Evolutionary conservation across 1,140 invertebrate species (phyloP).

Genomic region (Cherax destructor): DNA sequence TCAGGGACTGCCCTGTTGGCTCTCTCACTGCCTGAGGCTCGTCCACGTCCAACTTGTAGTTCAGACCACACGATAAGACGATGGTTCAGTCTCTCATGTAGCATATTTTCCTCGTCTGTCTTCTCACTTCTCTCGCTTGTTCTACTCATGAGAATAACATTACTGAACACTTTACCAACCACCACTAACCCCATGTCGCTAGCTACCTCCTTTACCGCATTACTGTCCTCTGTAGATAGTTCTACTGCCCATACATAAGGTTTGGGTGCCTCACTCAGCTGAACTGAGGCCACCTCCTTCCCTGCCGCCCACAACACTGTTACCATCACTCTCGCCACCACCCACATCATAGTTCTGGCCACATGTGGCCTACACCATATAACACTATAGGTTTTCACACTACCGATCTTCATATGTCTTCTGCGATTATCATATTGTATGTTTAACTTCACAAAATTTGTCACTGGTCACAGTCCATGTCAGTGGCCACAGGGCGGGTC

Average conservation of each 20-base stretch:
- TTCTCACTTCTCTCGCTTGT: not conserved
- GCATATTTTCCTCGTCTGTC: too few relatives aligned
- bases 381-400: not conserved
- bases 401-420: too few relatives aligned
- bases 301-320: not conserved
- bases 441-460: too few relatives aligned
- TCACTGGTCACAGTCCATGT: too few relatives aligned
- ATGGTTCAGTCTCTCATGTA: conserved; percentile 8
- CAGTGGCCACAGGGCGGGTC: too few relatives aligned
- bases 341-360: not conserved
- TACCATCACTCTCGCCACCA: conserved; percentile 13
- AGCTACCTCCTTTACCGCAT: conserved; percentile 29
- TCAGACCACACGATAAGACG: conserved; percentile 45
- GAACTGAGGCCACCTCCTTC: not conserved
- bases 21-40: conserved; percentile 22
- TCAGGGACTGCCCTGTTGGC: not conserved
- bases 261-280: too few relatives aligned
- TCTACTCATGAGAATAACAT: conserved; percentile 33
- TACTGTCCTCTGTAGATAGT: conserved; percentile 11
- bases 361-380: not conserved
- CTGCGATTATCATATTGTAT: too few relatives aligned
- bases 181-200: conserved; percentile 38
- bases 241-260: conserved; percentile 56
- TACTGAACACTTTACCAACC: conserved; percentile 29
- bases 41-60: conserved; percentile 29